These are phyloP conservation scores for Drosophila nannoptera DNA, from an alignment of 1,140 invertebrate species.

Conservation along the genomic window DNA sequence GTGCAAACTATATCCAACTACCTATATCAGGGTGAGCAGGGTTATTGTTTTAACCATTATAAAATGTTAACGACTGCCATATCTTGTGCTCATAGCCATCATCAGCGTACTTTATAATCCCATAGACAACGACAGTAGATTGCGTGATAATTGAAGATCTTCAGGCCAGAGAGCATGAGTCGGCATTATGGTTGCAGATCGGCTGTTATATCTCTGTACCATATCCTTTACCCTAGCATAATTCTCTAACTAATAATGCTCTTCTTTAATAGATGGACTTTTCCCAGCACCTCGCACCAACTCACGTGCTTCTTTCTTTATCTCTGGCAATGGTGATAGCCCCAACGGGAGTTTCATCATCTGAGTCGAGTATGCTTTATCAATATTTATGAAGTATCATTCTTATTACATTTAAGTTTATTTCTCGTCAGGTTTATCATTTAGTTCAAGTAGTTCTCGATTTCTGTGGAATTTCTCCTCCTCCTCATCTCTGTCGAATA, in stretches of 20 bases:
- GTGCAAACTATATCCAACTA: neutral
- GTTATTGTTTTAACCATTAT: slow-evolving; percentile 1
- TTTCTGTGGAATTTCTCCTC: neutral
- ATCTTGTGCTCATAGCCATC: neutral
- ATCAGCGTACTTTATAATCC: too few species aligned
- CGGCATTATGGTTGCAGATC: too few species aligned
- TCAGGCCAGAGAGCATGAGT: too few species aligned
- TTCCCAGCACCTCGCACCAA: neutral
- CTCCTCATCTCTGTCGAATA: slow-evolving; percentile 82
- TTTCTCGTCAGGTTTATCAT: slow-evolving; percentile 3
- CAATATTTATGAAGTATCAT: neutral
- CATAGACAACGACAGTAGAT: too few species aligned
- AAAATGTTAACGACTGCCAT: neutral
- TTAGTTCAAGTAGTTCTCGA: slow-evolving; percentile 10
- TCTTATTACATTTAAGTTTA: slow-evolving; percentile 8
- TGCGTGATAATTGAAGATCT: too few species aligned
- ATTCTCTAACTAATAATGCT: too few species aligned
- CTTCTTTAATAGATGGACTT: too few species aligned
- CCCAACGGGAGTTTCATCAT: neutral
- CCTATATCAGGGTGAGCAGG: slow-evolving; percentile 2
- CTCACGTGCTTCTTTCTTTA: slow-evolving; percentile 1
- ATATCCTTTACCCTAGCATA: too few species aligned
- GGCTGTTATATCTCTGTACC: too few species aligned
- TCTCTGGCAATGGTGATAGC: neutral
- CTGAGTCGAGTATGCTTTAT: neutral